These are phyloP conservation scores for Drosophila tanythrix DNA, from an alignment of 2,888 invertebrate species.

Conservation along the genomic window DNA sequence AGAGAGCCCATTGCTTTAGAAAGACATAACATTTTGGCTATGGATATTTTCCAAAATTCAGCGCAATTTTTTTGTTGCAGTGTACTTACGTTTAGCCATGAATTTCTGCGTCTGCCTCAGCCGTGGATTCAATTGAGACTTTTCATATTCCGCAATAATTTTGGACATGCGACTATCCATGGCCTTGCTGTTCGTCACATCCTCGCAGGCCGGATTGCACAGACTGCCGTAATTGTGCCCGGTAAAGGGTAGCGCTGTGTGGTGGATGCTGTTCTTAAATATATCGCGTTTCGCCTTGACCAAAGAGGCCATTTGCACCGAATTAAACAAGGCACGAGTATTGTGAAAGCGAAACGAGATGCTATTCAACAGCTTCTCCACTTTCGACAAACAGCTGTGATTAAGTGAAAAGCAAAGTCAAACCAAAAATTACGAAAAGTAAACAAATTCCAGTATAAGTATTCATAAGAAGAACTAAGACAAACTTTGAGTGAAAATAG, in stretches of 20 bases:
- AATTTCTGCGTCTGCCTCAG: neutral
- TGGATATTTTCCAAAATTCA: no score
- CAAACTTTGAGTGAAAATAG: neutral
- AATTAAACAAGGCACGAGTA: slow-evolving; percentile 32
- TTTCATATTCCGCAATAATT: slow-evolving; percentile 63
- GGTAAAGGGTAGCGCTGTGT: slow-evolving; percentile 60
- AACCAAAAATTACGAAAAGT: neutral
- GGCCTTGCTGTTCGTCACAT: slow-evolving; percentile 11
- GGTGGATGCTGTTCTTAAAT: slow-evolving; percentile 26
- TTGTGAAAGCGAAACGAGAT: slow-evolving; percentile 77
- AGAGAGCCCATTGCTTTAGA: neutral
- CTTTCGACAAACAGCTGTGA: slow-evolving; percentile 73
- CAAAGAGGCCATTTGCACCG: neutral
- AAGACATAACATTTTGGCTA: no score
- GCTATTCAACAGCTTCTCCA: slow-evolving; percentile 73
- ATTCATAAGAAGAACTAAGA: neutral
- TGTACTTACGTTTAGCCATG: slow-evolving; percentile 35
- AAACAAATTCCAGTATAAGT: neutral
- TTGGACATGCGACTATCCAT: slow-evolving; percentile 62
- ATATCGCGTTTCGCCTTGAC: slow-evolving; percentile 16
- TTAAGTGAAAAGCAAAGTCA: neutral
- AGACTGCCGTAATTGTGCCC: slow-evolving; percentile 57
- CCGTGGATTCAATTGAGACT: slow-evolving; percentile 5
- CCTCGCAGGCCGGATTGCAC: slow-evolving; percentile 43
- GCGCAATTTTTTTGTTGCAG: neutral